phyloP scores from a whole-genome alignment of 2,888 invertebrate genomes.

The Pheosia tremula region DNA sequence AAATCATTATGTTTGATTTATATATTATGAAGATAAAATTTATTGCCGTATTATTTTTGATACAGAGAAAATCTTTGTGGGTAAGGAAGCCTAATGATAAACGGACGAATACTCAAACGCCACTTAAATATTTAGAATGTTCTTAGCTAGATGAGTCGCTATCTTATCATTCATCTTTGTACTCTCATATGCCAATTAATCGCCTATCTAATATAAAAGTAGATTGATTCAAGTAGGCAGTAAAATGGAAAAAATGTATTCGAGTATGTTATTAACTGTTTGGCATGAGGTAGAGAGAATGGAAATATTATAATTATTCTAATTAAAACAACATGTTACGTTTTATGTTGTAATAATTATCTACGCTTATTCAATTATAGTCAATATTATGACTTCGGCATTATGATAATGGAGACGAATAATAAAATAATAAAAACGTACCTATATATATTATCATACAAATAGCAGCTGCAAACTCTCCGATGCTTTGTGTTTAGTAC shows the following conservation, averaged over 20 bases:
- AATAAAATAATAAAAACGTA: constrained; percentile 25
- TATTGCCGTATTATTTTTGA: background rate
- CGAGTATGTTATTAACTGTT: background rate
- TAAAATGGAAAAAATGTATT: too few relatives aligned
- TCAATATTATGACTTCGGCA: constrained; percentile 12
- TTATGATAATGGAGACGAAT: constrained; percentile 18
- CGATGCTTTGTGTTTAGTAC: constrained; percentile 3
- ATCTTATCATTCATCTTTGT: too few relatives aligned
- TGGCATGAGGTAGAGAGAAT: background rate
- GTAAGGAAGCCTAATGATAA: too few relatives aligned
- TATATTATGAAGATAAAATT: background rate
- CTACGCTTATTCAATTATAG: constrained; percentile 3
- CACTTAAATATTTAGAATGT: too few relatives aligned
- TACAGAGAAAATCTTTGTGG: too few relatives aligned
- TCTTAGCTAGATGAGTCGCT: too few relatives aligned
- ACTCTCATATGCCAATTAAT: too few relatives aligned
- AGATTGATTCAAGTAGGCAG: too few relatives aligned
- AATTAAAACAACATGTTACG: background rate
- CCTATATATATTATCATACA: constrained; percentile 24
- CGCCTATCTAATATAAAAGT: too few relatives aligned
- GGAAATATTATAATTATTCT: background rate
- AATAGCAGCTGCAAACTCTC: constrained; percentile 14
- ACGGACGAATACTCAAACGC: too few relatives aligned
- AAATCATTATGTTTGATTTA: background rate
- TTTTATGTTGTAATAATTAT: constrained; percentile 2